Evolutionary conservation across 1,140 invertebrate species (phyloP).

Genomic region (Drosophila repletoides): DNA sequence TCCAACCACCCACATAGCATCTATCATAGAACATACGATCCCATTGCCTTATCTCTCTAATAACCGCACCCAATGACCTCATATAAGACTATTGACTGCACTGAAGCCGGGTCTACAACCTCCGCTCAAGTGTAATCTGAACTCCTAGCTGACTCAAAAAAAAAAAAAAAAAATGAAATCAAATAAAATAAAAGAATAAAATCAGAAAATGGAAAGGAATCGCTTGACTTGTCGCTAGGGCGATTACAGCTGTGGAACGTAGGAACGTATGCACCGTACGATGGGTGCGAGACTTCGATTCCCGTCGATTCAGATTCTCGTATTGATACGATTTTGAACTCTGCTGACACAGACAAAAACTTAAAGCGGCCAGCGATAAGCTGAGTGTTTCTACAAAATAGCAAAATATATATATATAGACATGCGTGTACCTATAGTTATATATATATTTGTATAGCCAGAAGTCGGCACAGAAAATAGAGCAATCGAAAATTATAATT

Average conservation of each 20-base stretch:
- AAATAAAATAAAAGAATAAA: no score
- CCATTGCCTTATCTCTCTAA: slow-evolving; percentile 11
- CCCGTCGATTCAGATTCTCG: slow-evolving; percentile 18
- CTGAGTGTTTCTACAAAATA: neutral
- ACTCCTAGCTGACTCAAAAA: slow-evolving; percentile 15
- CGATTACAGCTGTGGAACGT: slow-evolving; percentile 8
- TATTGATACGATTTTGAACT: slow-evolving; percentile 60
- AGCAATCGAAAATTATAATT: no score
- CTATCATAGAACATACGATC: slow-evolving; percentile 8
- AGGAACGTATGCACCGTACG: no score
- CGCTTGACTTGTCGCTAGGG: slow-evolving; percentile 13
- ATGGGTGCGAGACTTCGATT: no score
- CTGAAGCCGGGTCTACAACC: slow-evolving; percentile 20
- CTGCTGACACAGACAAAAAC: slow-evolving; percentile 50
- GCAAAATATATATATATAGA: slow-evolving; percentile 11
- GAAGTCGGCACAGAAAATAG: no score
- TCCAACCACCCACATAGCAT: slow-evolving; percentile 17
- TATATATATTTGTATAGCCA: neutral
- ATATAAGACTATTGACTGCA: neutral
- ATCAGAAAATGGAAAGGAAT: neutral
- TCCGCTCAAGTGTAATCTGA: slow-evolving; percentile 10
- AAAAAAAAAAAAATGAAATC: neutral
- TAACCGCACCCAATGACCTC: slow-evolving; percentile 25
- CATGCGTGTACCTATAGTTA: neutral
- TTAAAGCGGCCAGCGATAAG: slow-evolving; percentile 52